These are phyloP conservation scores for Neotoma lepida DNA, from an alignment of 2,113 vertebrate genomes.

Conservation along the genomic window DNA sequence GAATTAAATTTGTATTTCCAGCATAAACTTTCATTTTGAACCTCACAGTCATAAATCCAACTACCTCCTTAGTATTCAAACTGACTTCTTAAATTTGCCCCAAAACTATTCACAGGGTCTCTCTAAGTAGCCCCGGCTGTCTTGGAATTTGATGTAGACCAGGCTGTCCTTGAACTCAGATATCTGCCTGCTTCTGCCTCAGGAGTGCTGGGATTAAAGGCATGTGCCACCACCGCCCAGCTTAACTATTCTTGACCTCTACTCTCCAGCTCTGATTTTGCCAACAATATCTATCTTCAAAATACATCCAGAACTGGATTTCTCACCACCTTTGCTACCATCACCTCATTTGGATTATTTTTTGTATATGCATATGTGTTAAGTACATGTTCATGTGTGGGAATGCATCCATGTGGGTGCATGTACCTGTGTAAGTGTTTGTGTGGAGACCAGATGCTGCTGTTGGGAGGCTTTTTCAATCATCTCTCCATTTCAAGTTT, in stretches of 20 bases:
- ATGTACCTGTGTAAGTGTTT: neutral
- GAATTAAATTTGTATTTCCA: slow-evolving; percentile 17
- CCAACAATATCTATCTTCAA: neutral
- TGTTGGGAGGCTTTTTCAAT: neutral
- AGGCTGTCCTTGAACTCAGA: neutral
- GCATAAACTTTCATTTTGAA: neutral
- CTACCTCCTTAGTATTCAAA: neutral
- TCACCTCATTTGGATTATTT: neutral
- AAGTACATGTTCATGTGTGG: neutral
- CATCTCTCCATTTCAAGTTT: neutral
- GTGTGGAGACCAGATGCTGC: neutral
- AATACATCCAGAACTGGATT: neutral
- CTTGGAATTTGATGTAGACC: neutral
- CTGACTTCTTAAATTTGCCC: neutral
- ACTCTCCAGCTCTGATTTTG: neutral
- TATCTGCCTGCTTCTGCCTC: neutral
- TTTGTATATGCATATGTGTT: neutral
- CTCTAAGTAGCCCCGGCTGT: neutral
- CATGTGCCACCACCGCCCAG: neutral
- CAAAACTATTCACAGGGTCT: neutral
- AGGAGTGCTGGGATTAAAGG: neutral
- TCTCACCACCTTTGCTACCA: neutral
- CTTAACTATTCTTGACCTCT: neutral
- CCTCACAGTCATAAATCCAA: neutral
- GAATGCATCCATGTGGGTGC: neutral